These are phyloP conservation scores for Paraescarpia echinospica DNA, from an alignment of 1,140 invertebrate species.

Conservation along the genomic window DNA sequence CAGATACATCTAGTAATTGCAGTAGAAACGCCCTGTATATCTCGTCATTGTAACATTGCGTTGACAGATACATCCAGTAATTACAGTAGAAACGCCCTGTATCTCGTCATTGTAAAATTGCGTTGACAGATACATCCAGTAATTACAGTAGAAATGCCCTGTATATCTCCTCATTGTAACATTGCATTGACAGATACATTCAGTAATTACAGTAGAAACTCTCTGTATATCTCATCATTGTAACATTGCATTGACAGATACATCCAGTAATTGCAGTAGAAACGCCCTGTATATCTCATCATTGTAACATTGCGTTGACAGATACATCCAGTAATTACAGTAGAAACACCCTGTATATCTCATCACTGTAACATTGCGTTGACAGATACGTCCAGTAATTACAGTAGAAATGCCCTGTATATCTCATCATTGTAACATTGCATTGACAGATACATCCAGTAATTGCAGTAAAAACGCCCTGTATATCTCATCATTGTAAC, in stretches of 20 bases:
- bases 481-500: neutral
- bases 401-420: neutral
- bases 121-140: conserved; percentile 57
- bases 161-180: neutral
- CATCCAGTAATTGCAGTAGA: no score
- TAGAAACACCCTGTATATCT: neutral
- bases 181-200: conserved; percentile 53
- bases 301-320: conserved; percentile 35
- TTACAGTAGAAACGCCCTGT: neutral
- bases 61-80: conserved; percentile 56
- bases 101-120: neutral
- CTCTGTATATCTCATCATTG: neutral
- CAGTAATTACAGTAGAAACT: no score
- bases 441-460: conserved; percentile 56
- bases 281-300: neutral
- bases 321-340: conserved; percentile 47
- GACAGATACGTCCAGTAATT: conserved; percentile 56
- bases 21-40: neutral
- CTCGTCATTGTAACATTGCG: neutral
- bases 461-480: no score
- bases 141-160: no score
- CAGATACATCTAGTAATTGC: conserved; percentile 55
- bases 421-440: neutral
- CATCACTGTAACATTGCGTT: neutral
- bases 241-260: conserved; percentile 49